phyloP scores from a whole-genome alignment of 2,888 invertebrate genomes.

The Tupiocoris notatus region DNA sequence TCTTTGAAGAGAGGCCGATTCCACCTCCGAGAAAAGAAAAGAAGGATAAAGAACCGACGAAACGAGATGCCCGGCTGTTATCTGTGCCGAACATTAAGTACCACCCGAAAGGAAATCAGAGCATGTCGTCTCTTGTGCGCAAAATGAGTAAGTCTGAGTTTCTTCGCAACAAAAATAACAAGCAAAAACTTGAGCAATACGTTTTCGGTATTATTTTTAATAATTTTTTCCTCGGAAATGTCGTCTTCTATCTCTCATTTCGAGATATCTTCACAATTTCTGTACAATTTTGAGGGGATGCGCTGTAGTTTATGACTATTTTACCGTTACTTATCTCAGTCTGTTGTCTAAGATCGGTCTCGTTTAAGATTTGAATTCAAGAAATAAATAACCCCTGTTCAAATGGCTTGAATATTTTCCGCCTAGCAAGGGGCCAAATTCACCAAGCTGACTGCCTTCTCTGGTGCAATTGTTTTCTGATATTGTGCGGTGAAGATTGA shows the following conservation, averaged over 20 bases:
- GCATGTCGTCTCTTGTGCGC: slow-evolving; percentile 70
- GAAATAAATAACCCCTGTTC: too few relatives aligned
- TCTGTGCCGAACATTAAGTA: slow-evolving; percentile 70
- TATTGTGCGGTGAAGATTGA: too few relatives aligned
- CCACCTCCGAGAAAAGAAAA: slow-evolving; percentile 50
- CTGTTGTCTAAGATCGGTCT: neutral
- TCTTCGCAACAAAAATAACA: slow-evolving; percentile 5
- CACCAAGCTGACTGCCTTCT: too few relatives aligned
- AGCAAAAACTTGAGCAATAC: neutral
- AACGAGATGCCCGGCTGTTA: slow-evolving; percentile 66
- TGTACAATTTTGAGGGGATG: neutral
- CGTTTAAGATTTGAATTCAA: too few relatives aligned
- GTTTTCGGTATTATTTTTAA: neutral
- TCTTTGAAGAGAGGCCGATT: slow-evolving; percentile 56
- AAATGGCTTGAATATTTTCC: too few relatives aligned
- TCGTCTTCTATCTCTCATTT: neutral
- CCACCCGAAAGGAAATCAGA: slow-evolving; percentile 55
- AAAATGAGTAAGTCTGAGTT: slow-evolving; percentile 79
- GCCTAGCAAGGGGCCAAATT: too few relatives aligned
- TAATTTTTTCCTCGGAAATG: neutral
- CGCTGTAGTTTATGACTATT: neutral
- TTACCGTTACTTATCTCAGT: neutral
- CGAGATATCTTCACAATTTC: neutral
- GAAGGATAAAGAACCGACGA: slow-evolving; percentile 48
- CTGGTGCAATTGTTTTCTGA: too few relatives aligned